phyloP scores from a whole-genome alignment of 1,140 invertebrate species.

The Cherax quadricarinatus region DNA sequence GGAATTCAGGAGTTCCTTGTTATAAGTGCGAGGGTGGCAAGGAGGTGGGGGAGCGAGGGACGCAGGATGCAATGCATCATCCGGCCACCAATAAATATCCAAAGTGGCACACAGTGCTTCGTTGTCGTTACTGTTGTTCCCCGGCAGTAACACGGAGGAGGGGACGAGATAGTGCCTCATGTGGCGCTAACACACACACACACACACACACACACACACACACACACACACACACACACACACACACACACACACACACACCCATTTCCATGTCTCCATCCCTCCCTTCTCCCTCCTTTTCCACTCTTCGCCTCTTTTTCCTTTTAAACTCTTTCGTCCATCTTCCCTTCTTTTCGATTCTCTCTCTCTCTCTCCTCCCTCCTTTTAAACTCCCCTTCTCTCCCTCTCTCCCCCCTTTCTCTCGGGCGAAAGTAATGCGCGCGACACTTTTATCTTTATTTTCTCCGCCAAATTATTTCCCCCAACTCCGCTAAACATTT shows the following conservation, averaged over 20 bases:
- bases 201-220: no score
- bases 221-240: neutral
- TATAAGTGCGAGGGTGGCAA: neutral
- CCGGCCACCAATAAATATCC: neutral
- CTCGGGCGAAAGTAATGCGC: constrained; percentile 28
- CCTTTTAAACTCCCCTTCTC: neutral
- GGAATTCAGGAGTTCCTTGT: constrained; percentile 32
- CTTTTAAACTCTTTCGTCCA: no score
- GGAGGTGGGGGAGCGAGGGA: neutral
- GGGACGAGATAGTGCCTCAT: no score
- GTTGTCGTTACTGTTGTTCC: no score
- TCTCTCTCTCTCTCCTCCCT: neutral
- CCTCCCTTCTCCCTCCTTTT: no score
- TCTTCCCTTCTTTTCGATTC: no score
- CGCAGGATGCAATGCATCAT: constrained; percentile 1
- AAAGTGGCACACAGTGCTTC: neutral
- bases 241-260: neutral
- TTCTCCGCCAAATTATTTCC: constrained; percentile 36
- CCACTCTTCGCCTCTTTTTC: no score
- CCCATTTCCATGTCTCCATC: no score
- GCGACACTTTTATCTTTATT: constrained; percentile 54
- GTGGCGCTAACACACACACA: neutral
- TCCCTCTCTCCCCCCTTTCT: neutral
- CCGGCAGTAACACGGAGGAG: no score
- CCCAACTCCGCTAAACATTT: constrained; percentile 41